Conservation (phyloP, 92 coral and sea anemone genomes). For the Phenganax subtilis region DNA sequence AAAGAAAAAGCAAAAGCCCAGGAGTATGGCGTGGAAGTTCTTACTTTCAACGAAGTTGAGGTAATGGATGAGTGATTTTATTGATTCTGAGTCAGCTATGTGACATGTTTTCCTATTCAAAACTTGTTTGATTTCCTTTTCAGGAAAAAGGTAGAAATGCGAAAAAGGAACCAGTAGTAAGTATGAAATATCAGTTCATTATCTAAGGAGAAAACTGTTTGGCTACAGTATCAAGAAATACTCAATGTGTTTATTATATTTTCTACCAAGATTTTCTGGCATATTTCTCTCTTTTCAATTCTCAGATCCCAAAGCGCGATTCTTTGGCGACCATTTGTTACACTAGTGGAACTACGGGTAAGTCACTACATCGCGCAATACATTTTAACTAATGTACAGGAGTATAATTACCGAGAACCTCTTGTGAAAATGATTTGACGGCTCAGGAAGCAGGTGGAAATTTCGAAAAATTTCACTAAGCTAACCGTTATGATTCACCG, state of each 20-base stretch:
- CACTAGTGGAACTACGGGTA: conserved; percentile 96
- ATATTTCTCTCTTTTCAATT: not conserved
- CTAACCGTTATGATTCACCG: too few species aligned
- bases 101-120: not conserved
- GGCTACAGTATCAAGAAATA: not conserved
- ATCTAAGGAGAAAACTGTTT: too few species aligned
- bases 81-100: not conserved
- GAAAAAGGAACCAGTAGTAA: conserved; percentile 72
- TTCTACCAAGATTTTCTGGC: not conserved
- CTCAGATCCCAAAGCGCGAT: conserved; percentile 66
- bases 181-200: too few species aligned
- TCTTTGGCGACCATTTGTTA: conserved; percentile 87
- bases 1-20: conserved; percentile 67
- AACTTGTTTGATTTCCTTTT: not conserved
- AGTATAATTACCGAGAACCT: too few species aligned
- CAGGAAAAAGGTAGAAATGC: conserved; percentile 80
- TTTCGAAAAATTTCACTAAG: too few species aligned
- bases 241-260: not conserved
- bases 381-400: not conserved
- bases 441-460: too few species aligned
- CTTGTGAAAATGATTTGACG: too few species aligned
- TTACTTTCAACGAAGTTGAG: conserved; percentile 67
- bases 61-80: conserved; percentile 33
- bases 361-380: not conserved
- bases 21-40: conserved; percentile 58